A percentile compares a stretch with the other conserved stretches of the same genome.
phyloP scores from a whole-genome alignment of 2,797 vertebrate genomes.

The Amphiprion clarkii region DNA sequence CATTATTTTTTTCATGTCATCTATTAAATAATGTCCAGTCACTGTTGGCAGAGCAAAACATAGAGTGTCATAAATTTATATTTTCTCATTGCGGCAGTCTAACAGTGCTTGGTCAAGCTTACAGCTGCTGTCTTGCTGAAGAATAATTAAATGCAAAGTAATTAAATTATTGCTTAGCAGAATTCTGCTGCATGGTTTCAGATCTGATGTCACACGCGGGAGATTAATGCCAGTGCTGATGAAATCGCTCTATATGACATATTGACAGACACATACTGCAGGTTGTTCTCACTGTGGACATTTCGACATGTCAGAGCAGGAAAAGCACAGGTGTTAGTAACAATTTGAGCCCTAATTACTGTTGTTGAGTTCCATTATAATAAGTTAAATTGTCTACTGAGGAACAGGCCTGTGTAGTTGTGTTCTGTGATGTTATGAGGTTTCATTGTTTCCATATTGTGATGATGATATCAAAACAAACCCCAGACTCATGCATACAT shows the following conservation, averaged over 20 bases:
- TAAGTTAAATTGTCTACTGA: constrained; percentile 16
- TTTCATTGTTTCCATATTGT: constrained; percentile 4
- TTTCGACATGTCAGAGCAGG: constrained; percentile 17
- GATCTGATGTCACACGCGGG: constrained; percentile 55
- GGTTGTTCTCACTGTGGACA: constrained; percentile 20
- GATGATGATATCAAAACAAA: constrained; percentile 19
- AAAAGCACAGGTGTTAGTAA: constrained; percentile 26
- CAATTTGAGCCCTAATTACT: constrained; percentile 20
- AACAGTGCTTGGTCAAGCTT: constrained; percentile 42
- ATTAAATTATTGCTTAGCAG: constrained; percentile 68
- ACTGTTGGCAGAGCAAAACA: constrained; percentile 16
- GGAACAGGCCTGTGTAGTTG: constrained; percentile 11
- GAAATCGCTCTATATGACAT: constrained; percentile 38
- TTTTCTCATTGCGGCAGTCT: constrained; percentile 31
- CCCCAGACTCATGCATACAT: constrained; percentile 8
- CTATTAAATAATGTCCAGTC: constrained; percentile 31
- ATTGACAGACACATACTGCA: constrained; percentile 12
- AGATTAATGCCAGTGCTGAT: constrained; percentile 59
- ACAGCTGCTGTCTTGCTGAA: constrained; percentile 50
- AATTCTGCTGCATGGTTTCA: constrained; percentile 51
- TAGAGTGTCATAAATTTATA: constrained; percentile 42
- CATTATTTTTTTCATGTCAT: constrained; percentile 24
- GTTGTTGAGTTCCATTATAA: constrained; percentile 24
- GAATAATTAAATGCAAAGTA: constrained; percentile 72
- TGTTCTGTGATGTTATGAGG: not conserved